Percentiles rank a stretch among this genome's conserved stretches.
These are phyloP conservation scores for Cryptoblepharus egeriae DNA, from an alignment of 2,797 vertebrate genomes.

Conservation along the genomic window DNA sequence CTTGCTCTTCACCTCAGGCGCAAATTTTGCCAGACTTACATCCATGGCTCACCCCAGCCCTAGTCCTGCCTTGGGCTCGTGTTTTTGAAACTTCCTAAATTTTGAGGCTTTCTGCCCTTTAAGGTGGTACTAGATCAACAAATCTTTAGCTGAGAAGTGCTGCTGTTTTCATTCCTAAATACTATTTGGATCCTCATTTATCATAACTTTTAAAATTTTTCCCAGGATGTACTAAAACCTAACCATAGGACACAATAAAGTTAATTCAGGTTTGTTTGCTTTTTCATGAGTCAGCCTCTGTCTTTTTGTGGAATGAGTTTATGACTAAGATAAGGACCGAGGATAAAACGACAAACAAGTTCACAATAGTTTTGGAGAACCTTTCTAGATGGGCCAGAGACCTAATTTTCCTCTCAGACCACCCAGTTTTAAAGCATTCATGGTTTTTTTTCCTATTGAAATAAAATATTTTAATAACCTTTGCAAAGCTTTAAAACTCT, in stretches of 20 bases:
- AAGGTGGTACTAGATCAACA: neutral
- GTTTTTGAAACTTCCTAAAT: neutral
- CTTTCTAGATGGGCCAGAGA: conserved; percentile 21
- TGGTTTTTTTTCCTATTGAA: conserved; percentile 38
- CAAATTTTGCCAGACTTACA: no score
- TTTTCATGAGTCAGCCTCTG: accelerated
- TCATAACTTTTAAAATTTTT: neutral
- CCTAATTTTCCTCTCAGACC: conserved; percentile 50
- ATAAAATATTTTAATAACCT: conserved; percentile 51
- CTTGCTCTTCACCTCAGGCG: no score
- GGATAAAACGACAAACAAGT: conserved; percentile 8
- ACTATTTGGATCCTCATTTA: neutral
- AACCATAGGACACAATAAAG: neutral
- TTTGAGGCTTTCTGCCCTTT: neutral
- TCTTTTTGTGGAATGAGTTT: accelerated
- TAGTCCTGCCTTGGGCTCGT: no score
- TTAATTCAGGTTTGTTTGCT: accelerated
- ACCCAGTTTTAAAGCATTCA: conserved; percentile 57
- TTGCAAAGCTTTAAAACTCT: conserved; percentile 48
- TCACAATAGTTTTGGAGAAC: conserved; percentile 21
- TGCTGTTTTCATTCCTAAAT: neutral
- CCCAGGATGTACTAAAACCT: neutral
- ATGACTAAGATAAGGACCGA: neutral
- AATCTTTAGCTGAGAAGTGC: neutral
- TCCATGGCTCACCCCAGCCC: no score